Base-by-base conservation (phyloP, 2,888 invertebrate genomes). In the Selenia dentaria region DNA sequence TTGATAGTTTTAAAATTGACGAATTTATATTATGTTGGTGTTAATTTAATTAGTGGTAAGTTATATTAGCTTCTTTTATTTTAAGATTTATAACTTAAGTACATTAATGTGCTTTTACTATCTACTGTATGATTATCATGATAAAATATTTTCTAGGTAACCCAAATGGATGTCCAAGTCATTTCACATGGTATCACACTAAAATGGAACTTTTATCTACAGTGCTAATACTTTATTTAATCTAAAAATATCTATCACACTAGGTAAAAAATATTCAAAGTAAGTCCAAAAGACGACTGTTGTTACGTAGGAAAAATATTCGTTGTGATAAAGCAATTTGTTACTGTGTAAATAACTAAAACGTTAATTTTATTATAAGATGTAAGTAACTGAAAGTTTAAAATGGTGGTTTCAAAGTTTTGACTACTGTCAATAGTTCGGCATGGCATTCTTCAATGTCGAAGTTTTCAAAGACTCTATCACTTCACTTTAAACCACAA, bases 81-180 rank as follows among this genome's bases (percentile, higher is more conserved):
- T 48, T 62, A 68, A 49, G 41, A 54, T 59, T 57, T 44, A 54
- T 58, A 55, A 54, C 38, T 61, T 54, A 62, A 60, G 35, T 46
- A 42, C 14, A 24, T 47, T 37, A 5, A 44, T 34, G 22, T 43
- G 53, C 29, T 54, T 54, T 45, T 38, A 48, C 58, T 51, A 56
- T 53, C 64, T 59, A 59, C 50, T 64, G 64, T 58, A 72, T 82
- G 79, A 83, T 85, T 82, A 86, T 80, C 70, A 58, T 71, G 70
- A 75, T 70, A 64, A 53, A 74, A 83, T 84, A 74, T 87, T 88
- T 90, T 90, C 79, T 90, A 90, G 90, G 90, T 90, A 90, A 90
- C 74, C 88, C 89, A 83, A 90, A 84, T 75, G 90, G 90, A 87
- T 79, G 87, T 82, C 72, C 87, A 78, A 83, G 82, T 74, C 71